Conservation (phyloP, 2,888 invertebrate species). For the Silvanus unidentatus region DNA sequence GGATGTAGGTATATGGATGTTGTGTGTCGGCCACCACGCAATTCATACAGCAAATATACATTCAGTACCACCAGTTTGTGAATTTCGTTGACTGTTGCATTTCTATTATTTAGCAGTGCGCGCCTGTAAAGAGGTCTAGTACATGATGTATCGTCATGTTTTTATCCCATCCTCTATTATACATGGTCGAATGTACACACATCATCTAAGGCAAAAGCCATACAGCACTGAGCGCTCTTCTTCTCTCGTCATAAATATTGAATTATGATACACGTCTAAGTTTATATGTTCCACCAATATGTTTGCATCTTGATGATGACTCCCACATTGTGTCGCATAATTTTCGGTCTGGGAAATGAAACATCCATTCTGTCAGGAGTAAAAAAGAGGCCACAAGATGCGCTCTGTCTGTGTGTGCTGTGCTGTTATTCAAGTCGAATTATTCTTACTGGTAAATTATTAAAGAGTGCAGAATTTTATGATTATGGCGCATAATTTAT, state of each 20-base stretch:
- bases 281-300: constrained; percentile 1
- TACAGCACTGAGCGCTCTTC: no score
- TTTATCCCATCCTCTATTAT: constrained; percentile 5
- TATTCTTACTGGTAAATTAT: constrained; percentile 18
- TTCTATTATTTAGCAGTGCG: no score
- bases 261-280: constrained; percentile 22
- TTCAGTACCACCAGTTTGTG: no score
- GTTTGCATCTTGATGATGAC: neutral
- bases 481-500: constrained; percentile 19
- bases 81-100: no score
- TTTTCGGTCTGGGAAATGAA: neutral
- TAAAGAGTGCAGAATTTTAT: constrained; percentile 18
- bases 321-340: constrained; percentile 9
- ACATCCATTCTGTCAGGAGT: no score
- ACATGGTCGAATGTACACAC: constrained; percentile 17
- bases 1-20: constrained; percentile 1
- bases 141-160: neutral
- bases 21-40: no score
- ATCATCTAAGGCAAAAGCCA: constrained; percentile 12
- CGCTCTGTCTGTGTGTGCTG: no score
- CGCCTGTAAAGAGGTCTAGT: no score
- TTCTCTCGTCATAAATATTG: constrained; percentile 23
- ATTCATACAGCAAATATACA: no score
- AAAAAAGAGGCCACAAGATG: no score
- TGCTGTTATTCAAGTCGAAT: no score